Evolutionary conservation across 2,888 invertebrate species (phyloP), one percentile per base, ranked within the genome.

Genomic region (Synanthedon formicaeformis): DNA sequence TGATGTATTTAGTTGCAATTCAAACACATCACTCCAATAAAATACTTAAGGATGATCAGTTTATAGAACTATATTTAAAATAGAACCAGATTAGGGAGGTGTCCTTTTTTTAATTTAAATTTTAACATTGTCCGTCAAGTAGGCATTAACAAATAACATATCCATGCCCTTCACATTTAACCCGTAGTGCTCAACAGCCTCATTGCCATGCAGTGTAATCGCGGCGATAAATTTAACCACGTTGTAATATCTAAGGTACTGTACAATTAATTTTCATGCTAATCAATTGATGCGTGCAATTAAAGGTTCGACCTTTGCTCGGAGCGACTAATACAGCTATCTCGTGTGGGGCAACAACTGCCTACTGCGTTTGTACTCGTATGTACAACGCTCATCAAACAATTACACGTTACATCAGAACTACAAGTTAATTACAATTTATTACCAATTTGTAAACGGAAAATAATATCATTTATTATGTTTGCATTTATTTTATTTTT

Each of bases 221-320:
- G 57, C 66, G 60, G 62, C 64, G 51, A 69, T 74, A 73, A 74
- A 73, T 69, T 63, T 40, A 27, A 34, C 27, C 48, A 45, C 55
- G 54, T 59, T 58, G 58, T 60, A 63, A 59, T 66, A 62, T 64
- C 60, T 60, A 59, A 64, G 63, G 65, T 63, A 62, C 60, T 40
- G 23, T 51, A 70, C 65, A 68, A 74, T 75, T 75, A 79, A 77
- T 78, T 72, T 68, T 63, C 66, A 69, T 69, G 63, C 65, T 78
- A 78, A 78, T 82, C 71, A 74, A 78, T 75, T 71, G 68, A 74
- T 71, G 73, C 64, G 68, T 61, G 75, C 68, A 71, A 73, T 79
- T 70, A 73, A 66, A 64, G 61, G 58, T 56, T 63, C 73, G 75
- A 77, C 76, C 80, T 69, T 53, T 69, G 75, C 63, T 65, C 75